Evolutionary conservation across 1,140 invertebrate species (phyloP), one percentile per base, ranked within the genome.

Genomic region (Drosophila pandora): DNA sequence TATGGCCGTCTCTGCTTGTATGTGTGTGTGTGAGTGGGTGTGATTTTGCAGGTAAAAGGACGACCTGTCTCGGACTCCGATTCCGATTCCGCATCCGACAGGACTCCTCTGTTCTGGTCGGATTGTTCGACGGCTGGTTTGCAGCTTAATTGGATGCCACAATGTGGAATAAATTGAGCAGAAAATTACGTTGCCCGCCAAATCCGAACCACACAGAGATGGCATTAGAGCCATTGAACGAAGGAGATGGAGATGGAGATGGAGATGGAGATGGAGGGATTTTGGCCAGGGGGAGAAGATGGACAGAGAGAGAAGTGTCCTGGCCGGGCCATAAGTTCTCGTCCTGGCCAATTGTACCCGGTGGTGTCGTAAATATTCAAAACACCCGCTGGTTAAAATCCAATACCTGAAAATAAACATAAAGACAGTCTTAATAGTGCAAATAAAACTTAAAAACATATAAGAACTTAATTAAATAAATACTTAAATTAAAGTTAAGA

Each of bases 151-250:
- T 91, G 90, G 84, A 84, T 79, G 79, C 90, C 90, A 79, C 90
- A 91, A 91, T 91, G 90, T 84, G 90, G 79, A 91, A 90, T 91
- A 90, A 91, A 91, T 91, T 91, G 90, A 91, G 90, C 90, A 83
- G 90, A 91, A 91, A 91, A 91, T 91, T 91, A 91, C 90, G 90
- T 90, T 79, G 74, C 59, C 84, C 83, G 83, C 83, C 75, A 83
- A 69, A 83, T 87, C 75, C 80, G 75, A 82, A 79, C 82, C 82
- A 39, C 83, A 87, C 70, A 12, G 45, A 64, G 62, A 67, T 64
- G 47, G 63, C 63, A 67, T 67, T 67, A 67, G 63, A 67, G 41
- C 34, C 34, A n/a, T 37, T 37, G 39, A 17, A 21, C 39, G 8
- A 8, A 63, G 32, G 59, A 52, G 45, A 62, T 8, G 43, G 32